These are phyloP conservation scores for Eulemur macaco DNA, from an alignment of 2,113 vertebrate species.

Conservation along the genomic window DNA sequence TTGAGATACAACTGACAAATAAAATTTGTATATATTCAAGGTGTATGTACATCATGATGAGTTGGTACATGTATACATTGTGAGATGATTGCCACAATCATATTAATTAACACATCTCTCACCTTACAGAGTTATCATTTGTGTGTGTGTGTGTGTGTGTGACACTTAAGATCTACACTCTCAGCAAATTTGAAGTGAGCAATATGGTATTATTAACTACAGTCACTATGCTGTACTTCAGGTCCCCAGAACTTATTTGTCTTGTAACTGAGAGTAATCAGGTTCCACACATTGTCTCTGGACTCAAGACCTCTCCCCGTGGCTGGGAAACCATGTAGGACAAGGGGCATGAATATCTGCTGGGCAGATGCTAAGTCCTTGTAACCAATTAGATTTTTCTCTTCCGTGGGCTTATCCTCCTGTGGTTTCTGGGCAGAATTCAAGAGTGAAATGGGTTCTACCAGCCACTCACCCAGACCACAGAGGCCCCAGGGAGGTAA, in stretches of 20 bases:
- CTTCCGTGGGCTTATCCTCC: background rate
- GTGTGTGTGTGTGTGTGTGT: background rate
- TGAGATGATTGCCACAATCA: background rate
- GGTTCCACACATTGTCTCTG: background rate
- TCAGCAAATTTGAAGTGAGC: background rate
- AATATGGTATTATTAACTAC: background rate
- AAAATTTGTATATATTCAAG: background rate
- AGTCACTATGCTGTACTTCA: too few relatives aligned
- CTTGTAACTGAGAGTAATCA: background rate
- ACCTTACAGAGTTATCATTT: background rate
- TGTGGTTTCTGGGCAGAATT: constrained; percentile 41
- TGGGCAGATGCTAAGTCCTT: background rate
- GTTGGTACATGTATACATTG: background rate
- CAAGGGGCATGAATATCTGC: background rate
- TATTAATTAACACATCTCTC: background rate
- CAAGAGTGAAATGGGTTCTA: background rate
- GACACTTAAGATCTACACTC: background rate
- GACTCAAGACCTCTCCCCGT: background rate
- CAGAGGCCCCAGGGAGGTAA: background rate
- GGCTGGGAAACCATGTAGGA: background rate
- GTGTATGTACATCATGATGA: background rate
- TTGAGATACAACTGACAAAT: background rate
- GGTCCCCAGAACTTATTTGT: background rate
- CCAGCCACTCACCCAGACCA: background rate
- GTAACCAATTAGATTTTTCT: background rate